Conservation (phyloP, 2,888 invertebrate genomes). For the Synanthedon myopaeformis region DNA sequence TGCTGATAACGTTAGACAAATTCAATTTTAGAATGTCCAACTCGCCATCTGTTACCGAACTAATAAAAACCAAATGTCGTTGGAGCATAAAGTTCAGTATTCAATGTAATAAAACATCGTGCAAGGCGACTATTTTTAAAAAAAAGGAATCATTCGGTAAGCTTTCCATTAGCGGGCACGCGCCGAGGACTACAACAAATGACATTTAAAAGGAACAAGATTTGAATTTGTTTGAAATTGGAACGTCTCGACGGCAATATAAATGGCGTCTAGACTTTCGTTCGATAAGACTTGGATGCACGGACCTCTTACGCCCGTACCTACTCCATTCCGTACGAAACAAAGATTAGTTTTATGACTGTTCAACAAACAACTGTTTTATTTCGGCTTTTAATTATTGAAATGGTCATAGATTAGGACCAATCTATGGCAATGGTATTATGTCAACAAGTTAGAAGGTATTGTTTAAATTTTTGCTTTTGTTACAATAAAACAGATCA, state of each 20-base stretch:
- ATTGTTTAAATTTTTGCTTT: neutral
- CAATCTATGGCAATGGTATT: too few relatives aligned
- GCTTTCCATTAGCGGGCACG: slow-evolving; percentile 59
- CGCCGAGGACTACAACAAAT: slow-evolving; percentile 59
- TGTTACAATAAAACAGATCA: neutral
- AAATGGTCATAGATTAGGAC: neutral
- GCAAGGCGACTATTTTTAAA: neutral
- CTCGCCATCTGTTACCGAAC: neutral
- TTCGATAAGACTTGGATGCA: slow-evolving; percentile 25
- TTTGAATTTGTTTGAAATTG: slow-evolving; percentile 55
- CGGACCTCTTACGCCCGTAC: neutral
- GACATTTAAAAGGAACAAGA: slow-evolving; percentile 60
- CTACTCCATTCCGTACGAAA: neutral
- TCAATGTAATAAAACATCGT: neutral
- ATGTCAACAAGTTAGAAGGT: too few relatives aligned
- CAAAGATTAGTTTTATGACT: neutral
- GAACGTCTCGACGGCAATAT: slow-evolving; percentile 43
- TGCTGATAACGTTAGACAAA: slow-evolving; percentile 48
- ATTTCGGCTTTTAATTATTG: neutral
- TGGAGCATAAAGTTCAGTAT: neutral
- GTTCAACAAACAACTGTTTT: neutral
- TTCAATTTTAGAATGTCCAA: slow-evolving; percentile 18
- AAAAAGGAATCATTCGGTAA: slow-evolving; percentile 35
- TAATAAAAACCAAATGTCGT: neutral
- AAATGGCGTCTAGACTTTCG: slow-evolving; percentile 60